A percentile compares a stretch with the other conserved stretches of the same genome.
These are phyloP conservation scores for Urocynchramus pylzowi DNA, from an alignment of 2,113 vertebrate genomes.

Conservation along the genomic window DNA sequence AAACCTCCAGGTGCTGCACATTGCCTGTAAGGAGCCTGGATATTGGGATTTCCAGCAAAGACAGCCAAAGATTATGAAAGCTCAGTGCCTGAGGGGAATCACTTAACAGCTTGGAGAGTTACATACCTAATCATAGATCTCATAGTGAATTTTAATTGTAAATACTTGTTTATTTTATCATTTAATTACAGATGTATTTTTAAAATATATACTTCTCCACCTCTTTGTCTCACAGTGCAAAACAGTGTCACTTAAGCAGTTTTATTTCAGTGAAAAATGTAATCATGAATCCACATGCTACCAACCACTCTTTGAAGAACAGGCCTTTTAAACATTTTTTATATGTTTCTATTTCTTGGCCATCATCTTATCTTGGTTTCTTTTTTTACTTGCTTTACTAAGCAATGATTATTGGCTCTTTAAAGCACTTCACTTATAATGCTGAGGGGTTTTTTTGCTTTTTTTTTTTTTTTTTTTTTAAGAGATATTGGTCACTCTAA, in stretches of 20 bases:
- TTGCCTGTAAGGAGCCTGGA: not conserved
- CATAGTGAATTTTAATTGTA: not conserved
- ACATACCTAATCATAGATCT: not conserved
- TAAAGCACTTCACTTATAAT: not conserved
- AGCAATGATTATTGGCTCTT: not conserved
- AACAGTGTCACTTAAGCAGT: not conserved
- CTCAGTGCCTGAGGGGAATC: not conserved
- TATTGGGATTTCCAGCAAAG: not conserved
- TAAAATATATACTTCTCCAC: not conserved
- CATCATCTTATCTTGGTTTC: not conserved
- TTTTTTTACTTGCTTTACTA: not conserved
- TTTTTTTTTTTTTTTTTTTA: not conserved
- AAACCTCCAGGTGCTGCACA: not conserved
- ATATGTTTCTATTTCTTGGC: not conserved
- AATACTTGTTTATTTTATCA: not conserved
- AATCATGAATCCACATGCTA: not conserved
- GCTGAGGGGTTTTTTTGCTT: not conserved
- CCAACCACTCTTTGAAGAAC: not conserved
- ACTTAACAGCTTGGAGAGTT: not conserved
- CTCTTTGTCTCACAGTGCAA: not conserved
- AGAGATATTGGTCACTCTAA: not conserved
- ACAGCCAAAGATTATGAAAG: not conserved
- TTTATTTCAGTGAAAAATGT: not conserved
- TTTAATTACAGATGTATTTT: not conserved
- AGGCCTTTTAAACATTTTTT: not conserved